These are phyloP conservation scores for Rhorus exstirpatorius DNA, from an alignment of 2,888 invertebrate genomes.

Conservation along the genomic window DNA sequence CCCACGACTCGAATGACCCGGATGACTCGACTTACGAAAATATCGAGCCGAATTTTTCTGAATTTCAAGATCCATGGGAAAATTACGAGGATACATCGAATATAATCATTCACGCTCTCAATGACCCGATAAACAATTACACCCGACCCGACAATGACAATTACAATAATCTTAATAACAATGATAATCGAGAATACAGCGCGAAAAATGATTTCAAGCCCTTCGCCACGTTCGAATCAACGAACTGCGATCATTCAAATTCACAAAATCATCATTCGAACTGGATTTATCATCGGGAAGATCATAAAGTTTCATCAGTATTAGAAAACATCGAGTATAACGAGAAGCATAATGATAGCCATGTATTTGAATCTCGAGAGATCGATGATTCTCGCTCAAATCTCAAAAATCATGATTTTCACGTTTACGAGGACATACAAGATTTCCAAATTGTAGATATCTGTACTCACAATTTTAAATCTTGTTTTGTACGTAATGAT, in stretches of 20 bases:
- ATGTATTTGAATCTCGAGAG: conserved; percentile 5
- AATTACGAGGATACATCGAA: conserved; percentile 82
- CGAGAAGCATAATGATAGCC: conserved; percentile 27
- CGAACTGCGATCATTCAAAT: neutral
- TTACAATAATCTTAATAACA: neutral
- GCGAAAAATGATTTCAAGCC: neutral
- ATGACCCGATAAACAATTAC: neutral
- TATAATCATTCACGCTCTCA: neutral
- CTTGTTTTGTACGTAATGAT: neutral
- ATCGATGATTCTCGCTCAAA: conserved; percentile 14
- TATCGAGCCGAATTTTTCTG: conserved; percentile 80
- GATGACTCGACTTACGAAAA: conserved; percentile 72
- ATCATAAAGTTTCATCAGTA: conserved; percentile 37
- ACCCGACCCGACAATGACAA: neutral
- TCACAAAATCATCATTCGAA: neutral
- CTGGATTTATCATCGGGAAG: neutral
- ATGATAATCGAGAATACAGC: neutral
- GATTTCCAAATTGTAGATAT: neutral
- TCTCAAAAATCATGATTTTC: conserved; percentile 58
- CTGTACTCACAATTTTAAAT: neutral
- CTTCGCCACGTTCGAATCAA: neutral
- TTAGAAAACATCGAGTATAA: conserved; percentile 27
- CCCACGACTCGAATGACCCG: conserved; percentile 61
- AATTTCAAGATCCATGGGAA: conserved; percentile 92
- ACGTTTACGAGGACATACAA: conserved; percentile 60